Percentiles rank a stretch among this genome's conserved stretches.
Conservation (phyloP, 2,888 invertebrate genomes). For the Ormyrus pomaceus region DNA sequence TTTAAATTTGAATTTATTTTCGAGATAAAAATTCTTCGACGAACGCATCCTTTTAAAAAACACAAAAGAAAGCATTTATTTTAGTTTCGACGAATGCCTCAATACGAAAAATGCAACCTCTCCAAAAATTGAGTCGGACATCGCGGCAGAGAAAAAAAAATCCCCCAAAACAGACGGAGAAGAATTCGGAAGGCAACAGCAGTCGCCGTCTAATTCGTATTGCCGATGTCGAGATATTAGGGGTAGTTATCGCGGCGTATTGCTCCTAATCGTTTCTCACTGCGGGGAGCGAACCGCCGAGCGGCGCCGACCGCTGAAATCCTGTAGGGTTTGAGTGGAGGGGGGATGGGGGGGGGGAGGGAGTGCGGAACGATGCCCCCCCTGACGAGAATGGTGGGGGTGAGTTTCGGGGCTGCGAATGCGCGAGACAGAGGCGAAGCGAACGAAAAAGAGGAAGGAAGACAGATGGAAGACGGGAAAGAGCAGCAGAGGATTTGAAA, state of each 20-base stretch:
- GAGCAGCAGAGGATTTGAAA: background rate
- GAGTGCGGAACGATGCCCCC: no score
- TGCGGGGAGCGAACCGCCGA: slow-evolving; percentile 20
- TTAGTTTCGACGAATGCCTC: no score
- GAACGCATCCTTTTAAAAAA: no score
- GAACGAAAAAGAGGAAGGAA: slow-evolving; percentile 41
- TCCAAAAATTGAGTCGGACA: slow-evolving; percentile 17
- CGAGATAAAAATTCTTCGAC: no score
- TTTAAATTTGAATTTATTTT: no score
- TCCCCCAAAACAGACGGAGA: background rate
- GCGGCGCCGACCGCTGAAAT: background rate
- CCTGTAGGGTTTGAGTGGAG: no score
- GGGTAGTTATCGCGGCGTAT: slow-evolving; percentile 74
- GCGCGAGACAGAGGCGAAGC: slow-evolving; percentile 35
- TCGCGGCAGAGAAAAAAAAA: background rate
- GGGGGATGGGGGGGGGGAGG: no score
- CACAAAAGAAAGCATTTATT: no score
- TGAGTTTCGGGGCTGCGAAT: background rate
- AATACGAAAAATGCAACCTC: background rate
- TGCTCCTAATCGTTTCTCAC: slow-evolving; percentile 74
- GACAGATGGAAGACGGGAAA: slow-evolving; percentile 51
- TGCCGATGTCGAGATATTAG: slow-evolving; percentile 71
- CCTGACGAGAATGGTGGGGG: background rate
- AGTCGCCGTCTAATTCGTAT: slow-evolving; percentile 69
- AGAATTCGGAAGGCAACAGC: background rate